A percentile compares a stretch with the other conserved stretches of the same genome.
Evolutionary conservation across 2,888 invertebrate genomes (phyloP).

Genomic region (Metallyticus violacea): DNA sequence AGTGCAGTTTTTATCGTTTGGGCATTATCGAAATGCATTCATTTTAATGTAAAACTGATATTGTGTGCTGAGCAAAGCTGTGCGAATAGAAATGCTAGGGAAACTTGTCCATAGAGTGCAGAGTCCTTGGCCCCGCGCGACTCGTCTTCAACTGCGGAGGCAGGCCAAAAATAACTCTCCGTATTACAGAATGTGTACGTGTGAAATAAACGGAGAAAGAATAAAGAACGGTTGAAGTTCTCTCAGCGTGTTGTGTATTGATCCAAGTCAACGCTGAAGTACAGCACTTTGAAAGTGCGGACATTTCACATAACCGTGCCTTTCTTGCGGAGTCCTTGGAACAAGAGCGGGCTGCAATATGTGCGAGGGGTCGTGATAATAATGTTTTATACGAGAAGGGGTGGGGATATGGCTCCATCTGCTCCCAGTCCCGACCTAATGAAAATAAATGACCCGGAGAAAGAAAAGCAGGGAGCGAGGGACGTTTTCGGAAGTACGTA

Average conservation of each 20-base stretch:
- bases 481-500: conserved; percentile 10
- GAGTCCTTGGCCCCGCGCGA: too few relatives aligned
- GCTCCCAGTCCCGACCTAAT: conserved; percentile 6
- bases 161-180: too few relatives aligned
- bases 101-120: too few relatives aligned
- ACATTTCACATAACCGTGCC: not conserved
- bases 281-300: too few relatives aligned
- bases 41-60: too few relatives aligned
- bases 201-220: not conserved
- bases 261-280: not conserved
- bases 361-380: conserved; percentile 1
- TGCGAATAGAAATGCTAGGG: too few relatives aligned
- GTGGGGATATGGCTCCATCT: conserved; percentile 18
- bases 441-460: conserved; percentile 17
- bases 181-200: too few relatives aligned
- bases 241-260: not conserved
- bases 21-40: too few relatives aligned
- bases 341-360: not conserved
- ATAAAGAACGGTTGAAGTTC: too few relatives aligned
- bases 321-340: not conserved
- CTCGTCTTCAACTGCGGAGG: too few relatives aligned
- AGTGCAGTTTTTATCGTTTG: too few relatives aligned
- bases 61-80: too few relatives aligned
- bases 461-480: not conserved
- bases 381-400: conserved; percentile 10